Base-by-base conservation (phyloP, 2,888 invertebrate genomes). In the Apoda limacodes region DNA sequence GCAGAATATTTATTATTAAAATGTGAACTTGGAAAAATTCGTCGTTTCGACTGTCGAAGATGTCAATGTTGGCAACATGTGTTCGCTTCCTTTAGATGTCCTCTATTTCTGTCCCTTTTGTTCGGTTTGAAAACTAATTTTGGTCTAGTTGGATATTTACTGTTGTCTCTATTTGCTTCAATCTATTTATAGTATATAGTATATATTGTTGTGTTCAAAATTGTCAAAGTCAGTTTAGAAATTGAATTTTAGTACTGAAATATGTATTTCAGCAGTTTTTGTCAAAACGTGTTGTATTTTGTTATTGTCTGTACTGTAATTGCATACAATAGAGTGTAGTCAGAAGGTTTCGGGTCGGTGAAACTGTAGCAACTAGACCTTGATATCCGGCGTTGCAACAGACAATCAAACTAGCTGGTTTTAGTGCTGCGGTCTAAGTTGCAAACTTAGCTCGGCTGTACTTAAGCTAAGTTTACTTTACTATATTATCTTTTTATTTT, bases 281-380 rank as follows among this genome's bases (percentile, higher is more conserved):
- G n/a, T n/a, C n/a, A n/a, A n/a, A n/a, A n/a, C n/a, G n/a, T n/a
- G n/a, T n/a, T n/a, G n/a, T n/a, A n/a, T n/a, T n/a, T n/a, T n/a
- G n/a, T n/a, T n/a, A n/a, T n/a, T n/a, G n/a, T n/a, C n/a, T n/a
- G n/a, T n/a, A n/a, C n/a, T n/a, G n/a, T n/a, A n/a, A n/a, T n/a
- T n/a, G n/a, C n/a, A n/a, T n/a, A n/a, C n/a, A n/a, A n/a, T n/a
- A n/a, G n/a, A n/a, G 39, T 40, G 34, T 42, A 34, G 46, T 32
- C 28, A 37, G 20, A 30, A 37, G 43, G 47, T 46, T 69, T 66
- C 60, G 62, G 52, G 52, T 46, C 52, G 66, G 72, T 74, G 74
- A 71, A 75, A 75, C 72, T 62, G 57, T 49, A 49, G 53, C 67
- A 76, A 76, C 58, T 70, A 66, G 78, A 70, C 76, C 78, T 78